Evolutionary conservation across 1,140 invertebrate species (phyloP), one percentile per base, ranked within the genome.

Genomic region (Drosophila ficusphila): DNA sequence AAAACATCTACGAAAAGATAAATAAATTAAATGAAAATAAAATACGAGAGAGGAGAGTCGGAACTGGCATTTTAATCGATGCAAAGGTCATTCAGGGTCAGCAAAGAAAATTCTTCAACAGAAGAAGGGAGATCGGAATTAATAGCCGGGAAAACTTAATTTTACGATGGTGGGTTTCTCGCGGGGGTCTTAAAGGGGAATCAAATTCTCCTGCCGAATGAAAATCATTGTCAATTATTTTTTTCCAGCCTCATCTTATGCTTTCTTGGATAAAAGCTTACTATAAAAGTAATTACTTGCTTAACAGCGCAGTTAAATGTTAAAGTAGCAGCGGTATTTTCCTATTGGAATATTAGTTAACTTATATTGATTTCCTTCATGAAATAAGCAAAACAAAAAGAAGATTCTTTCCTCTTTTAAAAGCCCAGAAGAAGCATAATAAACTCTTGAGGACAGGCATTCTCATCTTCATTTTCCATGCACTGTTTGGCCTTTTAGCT

Each of bases 61-160:
- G 38, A 16, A 3, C 1, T 1, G 54, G n/a, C 29, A 16, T 8
- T 21, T 53, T 47, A 73, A 79, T 62, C 62, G 64, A 78, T 69
- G 57, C 27, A 29, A 54, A 62, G 57, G 56, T 70, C 62, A 70
- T 58, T 58, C 34, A 16, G 56, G 64, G 76, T 75, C 76, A 60
- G 64, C 53, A 56, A 27, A 60, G 47, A 79, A 79, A 79, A 70
- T 65, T 70, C 57, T 47, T 44, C 23, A 14, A 19, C 7, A 33
- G 18, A 11, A 5, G 25, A 16, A 25, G 12, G 29, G 56, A 48
- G 16, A 33, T 33, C 51, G 34, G 27, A 76, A 77, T 77, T 77
- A 77, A 77, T 77, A 58, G 52, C 73, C 12, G 48, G 53, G 60
- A 53, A 53, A 53, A 62, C 77, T 58, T 47, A 58, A 71, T 71